Conservation (phyloP, 2,797 vertebrate genomes). For the Alosa sapidissima region DNA sequence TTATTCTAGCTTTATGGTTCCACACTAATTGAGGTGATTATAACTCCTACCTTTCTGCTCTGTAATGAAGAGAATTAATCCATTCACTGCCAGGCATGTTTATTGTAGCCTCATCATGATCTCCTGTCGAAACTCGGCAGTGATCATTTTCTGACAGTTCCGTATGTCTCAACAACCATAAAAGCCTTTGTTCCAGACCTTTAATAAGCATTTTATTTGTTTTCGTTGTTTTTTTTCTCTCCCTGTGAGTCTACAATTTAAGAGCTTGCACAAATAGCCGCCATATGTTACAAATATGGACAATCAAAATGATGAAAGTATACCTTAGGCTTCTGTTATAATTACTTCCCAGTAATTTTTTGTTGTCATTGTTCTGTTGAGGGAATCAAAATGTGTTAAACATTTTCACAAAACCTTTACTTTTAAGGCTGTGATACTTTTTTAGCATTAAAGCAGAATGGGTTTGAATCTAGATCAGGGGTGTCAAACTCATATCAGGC, state of each 20-base stretch:
- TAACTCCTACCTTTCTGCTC: slow-evolving; percentile 78
- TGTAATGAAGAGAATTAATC: slow-evolving; percentile 80
- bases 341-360: slow-evolving; percentile 63
- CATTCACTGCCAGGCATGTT: slow-evolving; percentile 74
- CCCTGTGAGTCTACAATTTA: slow-evolving; percentile 74
- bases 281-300: slow-evolving; percentile 74
- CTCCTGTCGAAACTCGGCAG: slow-evolving; percentile 72
- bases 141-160: slow-evolving; percentile 80
- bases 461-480: too few relatives aligned
- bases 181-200: slow-evolving; percentile 80
- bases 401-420: not conserved
- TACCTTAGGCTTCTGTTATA: slow-evolving; percentile 70
- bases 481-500: too few relatives aligned
- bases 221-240: slow-evolving; percentile 33
- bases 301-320: slow-evolving; percentile 61
- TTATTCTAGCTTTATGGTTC: slow-evolving; percentile 79
- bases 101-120: slow-evolving; percentile 71
- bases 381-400: not conserved
- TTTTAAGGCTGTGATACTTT: not conserved
- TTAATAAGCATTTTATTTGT: slow-evolving; percentile 70
- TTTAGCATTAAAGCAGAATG: not conserved
- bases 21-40: slow-evolving; percentile 78
- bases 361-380: not conserved
- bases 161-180: slow-evolving; percentile 75
- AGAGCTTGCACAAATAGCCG: slow-evolving; percentile 74